Base-by-base conservation (phyloP, 2,797 vertebrate species). In the Scomberomorus guttatus region DNA sequence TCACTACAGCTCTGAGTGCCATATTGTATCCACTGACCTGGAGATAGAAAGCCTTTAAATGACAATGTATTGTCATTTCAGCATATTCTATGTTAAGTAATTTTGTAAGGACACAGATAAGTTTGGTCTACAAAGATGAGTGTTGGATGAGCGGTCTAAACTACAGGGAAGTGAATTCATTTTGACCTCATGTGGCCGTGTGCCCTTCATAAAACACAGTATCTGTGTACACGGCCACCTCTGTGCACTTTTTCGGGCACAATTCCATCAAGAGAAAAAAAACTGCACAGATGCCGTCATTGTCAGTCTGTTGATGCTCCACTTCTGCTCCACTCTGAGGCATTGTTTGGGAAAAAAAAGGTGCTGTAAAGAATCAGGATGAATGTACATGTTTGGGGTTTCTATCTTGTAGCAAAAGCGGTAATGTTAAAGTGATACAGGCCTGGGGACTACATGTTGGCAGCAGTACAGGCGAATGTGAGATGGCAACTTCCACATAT, bases 231-330 rank as follows among this genome's bases (percentile, higher is more conserved):
- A 50, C 11, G 25, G 58, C 57, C 67, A 61, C 29, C 52, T 42
- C n/a, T 29, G 39, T 20, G 72, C 25, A 27, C 25, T 61, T 71
- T 71, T 54, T 61, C 61, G 37, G 58, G 55, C 29, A 69, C 22
- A 65, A 24, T 72, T 51, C 12, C 61, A 76, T 57, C 54, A 66
- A 32, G 29, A 32, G 29, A 32, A 32, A 32, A 32, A 32, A 5
- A 58, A 52, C n/a, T 25, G 61, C 48, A 79, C 6, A 51, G 22
- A 69, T 64, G n/a, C 63, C 14, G 6, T 81, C 52, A 61, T 37
- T 78, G 54, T 78, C 48, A 66, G 27, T 66, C 42, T 46, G 52
- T 62, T n/a, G 42, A 74, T 67, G 42, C 44, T 70, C 34, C 24
- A 50, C 8, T 27, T 70, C 27, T 46, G 25, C 39, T 79, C 24